A percentile compares a stretch with the other conserved stretches of the same genome.
Evolutionary conservation across 2,113 vertebrate genomes (phyloP).

Genomic region (Naja naja): DNA sequence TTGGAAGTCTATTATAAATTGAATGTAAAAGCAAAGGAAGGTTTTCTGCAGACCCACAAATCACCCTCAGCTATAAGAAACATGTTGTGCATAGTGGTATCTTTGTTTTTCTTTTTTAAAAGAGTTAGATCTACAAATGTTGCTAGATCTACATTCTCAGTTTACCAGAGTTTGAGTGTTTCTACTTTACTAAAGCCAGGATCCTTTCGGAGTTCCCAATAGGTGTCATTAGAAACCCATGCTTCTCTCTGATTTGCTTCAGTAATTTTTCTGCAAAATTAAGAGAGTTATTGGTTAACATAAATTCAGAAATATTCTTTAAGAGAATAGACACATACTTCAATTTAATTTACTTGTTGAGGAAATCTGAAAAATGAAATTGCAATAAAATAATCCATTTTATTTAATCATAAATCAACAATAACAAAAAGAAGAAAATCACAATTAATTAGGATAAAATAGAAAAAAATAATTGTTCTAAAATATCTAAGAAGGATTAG

Average conservation of each 20-base stretch:
- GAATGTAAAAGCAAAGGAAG: slow-evolving; percentile 75
- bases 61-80: slow-evolving; percentile 75
- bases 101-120: slow-evolving; percentile 73
- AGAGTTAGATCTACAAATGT: slow-evolving; percentile 66
- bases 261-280: slow-evolving; percentile 84
- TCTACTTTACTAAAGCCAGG: slow-evolving; percentile 97
- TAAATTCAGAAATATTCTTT: background rate
- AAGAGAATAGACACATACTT: background rate
- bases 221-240: slow-evolving; percentile 94
- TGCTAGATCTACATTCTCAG: slow-evolving; percentile 67
- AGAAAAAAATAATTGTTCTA: background rate
- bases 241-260: slow-evolving; percentile 92
- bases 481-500: background rate
- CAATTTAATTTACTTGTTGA: too few relatives aligned
- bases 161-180: slow-evolving; percentile 89
- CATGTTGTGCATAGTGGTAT: slow-evolving; percentile 90
- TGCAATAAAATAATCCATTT: background rate
- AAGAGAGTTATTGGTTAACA: slow-evolving; percentile 4
- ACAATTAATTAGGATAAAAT: background rate
- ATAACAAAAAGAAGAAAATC: background rate
- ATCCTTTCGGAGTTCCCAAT: slow-evolving; percentile 97
- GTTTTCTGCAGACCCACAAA: slow-evolving; percentile 72
- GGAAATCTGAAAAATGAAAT: background rate
- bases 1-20: slow-evolving; percentile 76
- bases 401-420: background rate